Conservation (phyloP, 2,797 vertebrate species). For the Danio tinwini region DNA sequence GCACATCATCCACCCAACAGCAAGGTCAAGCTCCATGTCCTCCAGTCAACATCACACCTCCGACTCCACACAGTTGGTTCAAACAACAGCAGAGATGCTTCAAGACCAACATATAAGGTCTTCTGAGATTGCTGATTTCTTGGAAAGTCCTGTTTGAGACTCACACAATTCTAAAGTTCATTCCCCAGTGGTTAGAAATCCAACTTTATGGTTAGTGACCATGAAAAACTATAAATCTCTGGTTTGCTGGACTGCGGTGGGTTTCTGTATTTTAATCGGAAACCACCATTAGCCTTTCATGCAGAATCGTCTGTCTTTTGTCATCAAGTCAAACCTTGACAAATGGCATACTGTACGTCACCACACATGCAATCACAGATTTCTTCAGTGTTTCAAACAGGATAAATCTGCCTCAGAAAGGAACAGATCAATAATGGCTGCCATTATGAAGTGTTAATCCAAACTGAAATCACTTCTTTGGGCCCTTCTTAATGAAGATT, state of each 20-base stretch:
- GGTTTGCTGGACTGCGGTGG: slow-evolving; percentile 60
- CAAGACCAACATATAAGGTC: slow-evolving; percentile 19
- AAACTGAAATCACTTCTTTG: no score
- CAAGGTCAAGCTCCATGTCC: slow-evolving; percentile 63
- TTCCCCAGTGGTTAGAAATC: slow-evolving; percentile 80
- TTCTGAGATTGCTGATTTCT: slow-evolving; percentile 22
- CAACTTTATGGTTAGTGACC: slow-evolving; percentile 83
- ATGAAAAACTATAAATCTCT: slow-evolving; percentile 79
- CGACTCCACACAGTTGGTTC: slow-evolving; percentile 15
- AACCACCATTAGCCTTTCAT: not conserved
- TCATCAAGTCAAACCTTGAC: not conserved
- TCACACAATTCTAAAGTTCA: slow-evolving; percentile 77
- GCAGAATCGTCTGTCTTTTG: not conserved
- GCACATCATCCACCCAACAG: slow-evolving; percentile 76
- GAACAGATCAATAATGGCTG: no score
- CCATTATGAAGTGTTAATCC: no score
- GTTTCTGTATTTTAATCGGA: not conserved
- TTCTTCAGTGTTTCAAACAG: not conserved
- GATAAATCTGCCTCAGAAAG: no score
- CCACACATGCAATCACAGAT: not conserved
- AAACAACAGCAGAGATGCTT: slow-evolving; percentile 64
- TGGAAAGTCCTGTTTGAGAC: slow-evolving; percentile 59
- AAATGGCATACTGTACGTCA: not conserved
- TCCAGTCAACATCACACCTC: slow-evolving; percentile 11
- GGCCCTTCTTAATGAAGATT: no score